Evolutionary conservation across 2,113 vertebrate genomes (phyloP).

Genomic region (Ophiodon elongatus): DNA sequence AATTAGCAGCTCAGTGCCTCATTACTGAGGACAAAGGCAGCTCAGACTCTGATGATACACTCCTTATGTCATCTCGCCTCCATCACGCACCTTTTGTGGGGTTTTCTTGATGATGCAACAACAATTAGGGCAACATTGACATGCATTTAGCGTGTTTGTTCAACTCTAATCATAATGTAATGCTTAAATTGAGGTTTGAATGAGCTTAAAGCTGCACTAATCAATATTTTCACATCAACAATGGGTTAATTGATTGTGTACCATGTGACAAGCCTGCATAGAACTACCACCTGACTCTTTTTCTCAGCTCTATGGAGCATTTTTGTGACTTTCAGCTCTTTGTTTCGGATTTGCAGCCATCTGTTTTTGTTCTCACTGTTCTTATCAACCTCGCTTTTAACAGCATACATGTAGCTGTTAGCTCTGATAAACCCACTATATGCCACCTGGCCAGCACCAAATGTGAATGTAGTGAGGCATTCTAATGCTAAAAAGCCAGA

Average conservation of each 20-base stretch:
- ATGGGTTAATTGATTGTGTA: not conserved
- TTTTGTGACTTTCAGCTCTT: not conserved
- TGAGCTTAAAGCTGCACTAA: not conserved
- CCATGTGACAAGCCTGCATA: not conserved
- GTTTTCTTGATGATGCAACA: conserved; percentile 17
- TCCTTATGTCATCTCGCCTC: conserved; percentile 24
- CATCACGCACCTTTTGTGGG: not conserved
- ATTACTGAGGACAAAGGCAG: conserved; percentile 46
- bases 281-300: not conserved
- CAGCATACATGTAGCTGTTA: not conserved
- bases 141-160: not conserved
- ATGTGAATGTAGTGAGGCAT: not conserved
- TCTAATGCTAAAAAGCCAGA: not conserved
- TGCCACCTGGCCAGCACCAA: not conserved
- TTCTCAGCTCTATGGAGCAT: not conserved
- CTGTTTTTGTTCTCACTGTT: not conserved
- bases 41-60: conserved; percentile 1
- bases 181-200: not conserved
- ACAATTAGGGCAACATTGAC: not conserved
- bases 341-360: not conserved
- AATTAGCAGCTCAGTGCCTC: conserved; percentile 57
- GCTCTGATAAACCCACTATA: not conserved
- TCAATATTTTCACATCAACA: no score
- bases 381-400: not conserved
- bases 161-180: not conserved